Base-by-base conservation (phyloP, 2,113 vertebrate species). In the Oophaga pumilio region DNA sequence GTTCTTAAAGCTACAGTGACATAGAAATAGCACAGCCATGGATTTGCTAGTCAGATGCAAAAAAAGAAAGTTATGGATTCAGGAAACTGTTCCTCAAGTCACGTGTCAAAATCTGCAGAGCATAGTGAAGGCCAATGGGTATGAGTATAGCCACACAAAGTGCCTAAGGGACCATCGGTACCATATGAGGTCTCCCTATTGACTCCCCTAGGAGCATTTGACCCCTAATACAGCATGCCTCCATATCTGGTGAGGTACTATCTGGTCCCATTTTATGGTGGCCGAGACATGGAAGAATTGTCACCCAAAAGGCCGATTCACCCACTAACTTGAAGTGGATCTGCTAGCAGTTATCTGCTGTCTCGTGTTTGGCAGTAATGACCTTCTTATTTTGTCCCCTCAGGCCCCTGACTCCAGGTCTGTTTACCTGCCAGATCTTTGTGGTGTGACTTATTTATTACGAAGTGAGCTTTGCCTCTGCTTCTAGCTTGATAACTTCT, bases 401-500 rank as follows among this genome's bases (percentile, higher is more conserved):
- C 60, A 66, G 79, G 79, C 59, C 43, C 26, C 56, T 22, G 17
- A 50, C 64, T 53, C n/a, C 18, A 24, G 62, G 60, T 24, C 80
- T 28, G 76, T 59, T 43, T 74, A 85, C 83, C 53, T 85, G 83
- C 53, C 53, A 14, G 28, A 33, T 53, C 17, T 15, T 85, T 74
- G 43, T 57, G 26, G 60, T n/a, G 15, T 26, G n/a, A 57, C 26
- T 84, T 26, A 59, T 59, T 84, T 14, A 66, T 43, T 73, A 84
- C 57, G n/a, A 18, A 76, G 56, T 85, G 68, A 85, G 43, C 69
- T 84, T 84, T 71, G 82, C 82, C 43, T 10, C 52, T 17, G 33
- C 33, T 49, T 33, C 73, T 59, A 74, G 15, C n/a, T 9, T 3
- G 6, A 10, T 24, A 9, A 62, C 56, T 59, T 60, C 56, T 82